Evolutionary conservation across 2,888 invertebrate genomes (phyloP), one percentile per base, ranked within the genome.

Genomic region (Drosophila koepferae): DNA sequence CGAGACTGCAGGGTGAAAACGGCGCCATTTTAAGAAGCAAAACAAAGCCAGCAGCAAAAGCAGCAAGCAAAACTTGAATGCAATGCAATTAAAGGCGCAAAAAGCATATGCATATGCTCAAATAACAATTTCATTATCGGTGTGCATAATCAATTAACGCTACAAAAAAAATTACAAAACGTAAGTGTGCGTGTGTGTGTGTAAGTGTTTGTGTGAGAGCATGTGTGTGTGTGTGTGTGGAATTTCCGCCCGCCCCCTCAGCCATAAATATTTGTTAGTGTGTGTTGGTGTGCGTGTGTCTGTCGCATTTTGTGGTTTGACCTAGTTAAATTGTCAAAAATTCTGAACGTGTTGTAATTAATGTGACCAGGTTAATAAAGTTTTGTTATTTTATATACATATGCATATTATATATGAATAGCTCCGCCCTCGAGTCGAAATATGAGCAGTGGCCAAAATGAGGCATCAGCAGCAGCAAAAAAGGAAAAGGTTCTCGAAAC

Each of bases 11-110:
- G 63, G 78, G 83, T 91, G 88, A 87, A 92, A 92, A 92, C 92
- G 92, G 92, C 92, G 92, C 92, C 92, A 92, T 92, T 92, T 92
- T 92, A 91, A 91, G 91, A 92, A 92, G 86, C 90, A 86, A 85
- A 91, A 91, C 89, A 89, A 76, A 89, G 82, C 86, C 82, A 85
- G 68, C 74, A 79, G 78, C 72, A 72, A 82, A 69, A 62, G 74
- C 72, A 73, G 81, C 63, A 67, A 62, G 55, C 51, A 64, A 72
- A 77, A 80, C 79, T 81, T 78, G 73, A 87, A 81, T 86, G 89
- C 89, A 72, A 90, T 87, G 87, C 72, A 74, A 67, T 63, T 84
- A 67, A 86, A 69, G 71, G 65, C 76, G 73, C 81, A 84, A 84
- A 87, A 60, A 53, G n/a, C 60, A 78, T 81, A 68, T 80, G 72